Evolutionary conservation across 2,113 vertebrate species (phyloP), one percentile per base, ranked within the genome.

Genomic region (Cebus imitator): DNA sequence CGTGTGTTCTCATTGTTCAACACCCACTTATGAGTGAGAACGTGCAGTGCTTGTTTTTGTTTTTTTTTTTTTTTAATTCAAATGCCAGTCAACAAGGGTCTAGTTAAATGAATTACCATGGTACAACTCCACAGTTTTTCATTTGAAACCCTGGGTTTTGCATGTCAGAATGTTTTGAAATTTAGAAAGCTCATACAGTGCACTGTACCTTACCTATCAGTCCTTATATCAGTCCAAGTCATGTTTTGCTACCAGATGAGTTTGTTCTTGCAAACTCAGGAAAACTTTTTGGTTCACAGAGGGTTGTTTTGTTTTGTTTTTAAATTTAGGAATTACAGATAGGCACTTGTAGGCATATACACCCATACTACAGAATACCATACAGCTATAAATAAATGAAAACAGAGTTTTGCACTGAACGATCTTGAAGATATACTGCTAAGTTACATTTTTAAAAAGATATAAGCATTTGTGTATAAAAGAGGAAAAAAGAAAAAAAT

Each of bases 171-270:
- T 25, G 52, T 85, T 64, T 78, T 87, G 35, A 90, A 88, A 91
- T 86, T 92, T 87, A 70, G 35, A 93, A 98, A 95, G 58, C 21
- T 89, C 75, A 95, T 68, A 52, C 5, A 66, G 3, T 43, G 7
- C 16, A 70, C 16, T 55, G 25, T 52, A 52, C 43, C 40, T 64
- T 64, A 79, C 57, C 86, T 43, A 85, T 89, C 83, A 89, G 45
- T n/a, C 91, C 35, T 85, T 45, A 35, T 12, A 64, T 72, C 70
- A 96, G 43, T n/a, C 48, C 4, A 82, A 96, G 66, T 45, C 8
- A 16, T 55, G 16, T 78, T 95, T 95, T n/a, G 8, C 52, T 18
- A 73, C 25, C 27, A 83, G 79, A 79, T 61, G 16, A 89, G 25
- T 92, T 96, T 92, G 40, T 17, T 52, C 52, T 8, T 27, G 82